These are phyloP conservation scores for Psophia crepitans DNA, from an alignment of 2,113 vertebrate species.

Conservation along the genomic window DNA sequence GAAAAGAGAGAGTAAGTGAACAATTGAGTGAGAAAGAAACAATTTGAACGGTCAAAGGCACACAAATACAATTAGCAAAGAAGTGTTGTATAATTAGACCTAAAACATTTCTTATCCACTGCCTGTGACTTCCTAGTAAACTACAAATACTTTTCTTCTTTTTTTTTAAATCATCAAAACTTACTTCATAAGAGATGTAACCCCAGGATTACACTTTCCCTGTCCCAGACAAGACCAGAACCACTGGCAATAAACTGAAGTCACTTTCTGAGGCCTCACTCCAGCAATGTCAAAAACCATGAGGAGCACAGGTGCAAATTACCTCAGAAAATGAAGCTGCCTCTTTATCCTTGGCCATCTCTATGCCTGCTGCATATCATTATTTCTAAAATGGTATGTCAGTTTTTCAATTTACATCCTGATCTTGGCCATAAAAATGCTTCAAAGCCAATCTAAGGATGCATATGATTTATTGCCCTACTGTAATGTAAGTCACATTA, in stretches of 20 bases:
- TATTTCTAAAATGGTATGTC: slow-evolving; percentile 33
- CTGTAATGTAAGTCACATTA: slow-evolving; percentile 23
- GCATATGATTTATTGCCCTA: slow-evolving; percentile 25
- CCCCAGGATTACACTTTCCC: not conserved
- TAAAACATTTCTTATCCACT: not conserved
- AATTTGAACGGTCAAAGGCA: not conserved
- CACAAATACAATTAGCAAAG: not conserved
- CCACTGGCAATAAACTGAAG: not conserved
- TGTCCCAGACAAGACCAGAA: not conserved
- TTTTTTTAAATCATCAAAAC: not conserved
- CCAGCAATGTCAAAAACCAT: not conserved
- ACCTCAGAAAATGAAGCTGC: not conserved
- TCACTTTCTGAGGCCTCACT: not conserved
- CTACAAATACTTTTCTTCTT: too few species aligned
- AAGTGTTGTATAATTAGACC: not conserved
- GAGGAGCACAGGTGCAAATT: not conserved
- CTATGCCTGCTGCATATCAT: not conserved
- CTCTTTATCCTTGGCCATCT: slow-evolving; percentile 10
- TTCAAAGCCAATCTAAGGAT: slow-evolving; percentile 37
- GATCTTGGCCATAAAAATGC: slow-evolving; percentile 36
- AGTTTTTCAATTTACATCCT: slow-evolving; percentile 51
- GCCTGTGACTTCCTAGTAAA: not conserved
- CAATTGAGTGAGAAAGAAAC: not conserved
- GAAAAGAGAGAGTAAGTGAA: not conserved
- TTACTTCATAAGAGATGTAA: not conserved